Conservation (phyloP, 2,888 invertebrate genomes). For the Pelosia muscerda region DNA sequence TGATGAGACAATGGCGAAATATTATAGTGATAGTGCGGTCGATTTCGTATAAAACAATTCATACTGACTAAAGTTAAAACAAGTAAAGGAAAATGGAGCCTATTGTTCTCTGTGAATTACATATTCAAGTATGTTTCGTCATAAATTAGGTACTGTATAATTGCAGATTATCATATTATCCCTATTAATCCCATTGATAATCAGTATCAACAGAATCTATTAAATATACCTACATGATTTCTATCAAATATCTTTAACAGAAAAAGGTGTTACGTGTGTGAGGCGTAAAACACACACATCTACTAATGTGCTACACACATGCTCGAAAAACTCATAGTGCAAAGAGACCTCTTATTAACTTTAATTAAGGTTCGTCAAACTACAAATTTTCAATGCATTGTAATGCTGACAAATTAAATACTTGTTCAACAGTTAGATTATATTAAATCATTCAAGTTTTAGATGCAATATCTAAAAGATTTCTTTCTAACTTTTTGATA, state of each 20-base stretch:
- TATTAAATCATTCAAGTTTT: no score
- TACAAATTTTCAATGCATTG: no score
- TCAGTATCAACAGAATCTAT: not conserved
- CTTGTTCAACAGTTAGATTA: no score
- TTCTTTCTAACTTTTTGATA: no score
- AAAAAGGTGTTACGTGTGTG: not conserved
- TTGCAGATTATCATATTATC: not conserved
- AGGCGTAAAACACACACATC: not conserved
- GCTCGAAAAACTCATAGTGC: no score
- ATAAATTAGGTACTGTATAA: not conserved
- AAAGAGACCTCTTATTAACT: no score
- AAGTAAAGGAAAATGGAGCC: no score
- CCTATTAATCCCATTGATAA: not conserved
- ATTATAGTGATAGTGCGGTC: not conserved
- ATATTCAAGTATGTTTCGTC: not conserved
- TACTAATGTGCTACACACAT: no score
- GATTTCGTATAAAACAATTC: not conserved
- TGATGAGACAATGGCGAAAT: not conserved
- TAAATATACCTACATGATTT: not conserved
- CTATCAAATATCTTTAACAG: no score
- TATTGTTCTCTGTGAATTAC: not conserved
- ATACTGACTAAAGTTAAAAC: not conserved
- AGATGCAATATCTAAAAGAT: no score
- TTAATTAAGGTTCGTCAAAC: no score
- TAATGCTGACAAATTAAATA: no score